Conservation (phyloP, 2,797 vertebrate species). For the Holocentrus rufus region DNA sequence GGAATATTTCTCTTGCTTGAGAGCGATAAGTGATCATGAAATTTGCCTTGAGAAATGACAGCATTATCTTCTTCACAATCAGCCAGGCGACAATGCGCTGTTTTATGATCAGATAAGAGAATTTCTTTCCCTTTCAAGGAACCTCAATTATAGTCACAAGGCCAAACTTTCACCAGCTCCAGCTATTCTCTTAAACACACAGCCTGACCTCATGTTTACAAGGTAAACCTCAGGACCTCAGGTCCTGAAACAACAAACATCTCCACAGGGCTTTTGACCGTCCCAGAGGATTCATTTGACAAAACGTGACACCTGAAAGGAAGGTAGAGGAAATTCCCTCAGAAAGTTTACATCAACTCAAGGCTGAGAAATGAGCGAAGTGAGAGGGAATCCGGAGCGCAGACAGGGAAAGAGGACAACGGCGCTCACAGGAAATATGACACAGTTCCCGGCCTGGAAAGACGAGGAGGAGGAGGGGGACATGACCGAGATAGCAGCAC, state of each 20-base stretch:
- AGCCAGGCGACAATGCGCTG: no score
- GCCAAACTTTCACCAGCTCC: slow-evolving; percentile 1
- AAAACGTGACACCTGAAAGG: slow-evolving; percentile 1
- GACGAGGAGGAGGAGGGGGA: slow-evolving; percentile 37
- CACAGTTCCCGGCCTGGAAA: slow-evolving; percentile 44
- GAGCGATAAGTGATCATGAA: no score
- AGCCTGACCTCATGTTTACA: slow-evolving; percentile 44
- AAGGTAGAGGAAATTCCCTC: background rate
- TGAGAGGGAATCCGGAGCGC: slow-evolving; percentile 2
- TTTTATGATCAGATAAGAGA: no score
- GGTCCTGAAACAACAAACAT: background rate
- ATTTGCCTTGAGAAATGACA: no score
- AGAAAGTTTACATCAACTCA: background rate
- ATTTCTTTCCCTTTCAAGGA: background rate
- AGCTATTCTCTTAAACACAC: slow-evolving; percentile 8
- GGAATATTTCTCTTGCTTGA: no score
- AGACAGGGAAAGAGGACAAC: slow-evolving; percentile 48
- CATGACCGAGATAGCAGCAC: slow-evolving; percentile 53
- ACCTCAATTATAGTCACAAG: background rate
- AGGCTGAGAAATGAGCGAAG: background rate
- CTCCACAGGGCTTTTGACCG: background rate
- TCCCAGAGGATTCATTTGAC: slow-evolving; percentile 2
- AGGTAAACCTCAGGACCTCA: slow-evolving; percentile 55
- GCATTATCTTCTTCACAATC: no score
- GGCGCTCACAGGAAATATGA: slow-evolving; percentile 64